These are phyloP conservation scores for Caenorhabditis remanei DNA, from an alignment of 1,140 invertebrate genomes.

Conservation along the genomic window DNA sequence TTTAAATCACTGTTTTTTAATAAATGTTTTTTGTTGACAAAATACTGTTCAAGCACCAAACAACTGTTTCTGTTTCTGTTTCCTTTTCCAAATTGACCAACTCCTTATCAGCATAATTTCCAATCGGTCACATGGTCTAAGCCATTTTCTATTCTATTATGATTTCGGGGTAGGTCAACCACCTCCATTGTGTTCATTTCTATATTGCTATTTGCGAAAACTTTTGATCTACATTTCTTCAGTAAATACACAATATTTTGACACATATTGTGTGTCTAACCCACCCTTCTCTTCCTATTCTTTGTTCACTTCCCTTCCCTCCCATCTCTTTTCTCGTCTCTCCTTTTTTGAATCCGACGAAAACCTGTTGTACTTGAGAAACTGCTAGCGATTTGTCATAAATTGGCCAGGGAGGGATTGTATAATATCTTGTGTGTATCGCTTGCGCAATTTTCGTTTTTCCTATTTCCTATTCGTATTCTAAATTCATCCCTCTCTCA, in stretches of 20 bases:
- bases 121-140: constrained; percentile 9
- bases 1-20: no score
- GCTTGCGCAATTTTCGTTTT: constrained; percentile 8
- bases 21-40: no score
- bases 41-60: not conserved
- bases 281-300: not conserved
- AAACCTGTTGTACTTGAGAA: constrained; percentile 53
- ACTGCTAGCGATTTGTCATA: constrained; percentile 25
- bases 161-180: constrained; percentile 24
- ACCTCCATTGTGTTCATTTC: not conserved
- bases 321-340: not conserved
- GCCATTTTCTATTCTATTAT: constrained; percentile 7
- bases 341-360: not conserved
- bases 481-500: constrained; percentile 14
- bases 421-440: not conserved
- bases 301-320: not conserved
- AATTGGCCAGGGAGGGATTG: not conserved
- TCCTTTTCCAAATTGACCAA: not conserved
- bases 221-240: constrained; percentile 31
- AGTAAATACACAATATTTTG: constrained; percentile 45
- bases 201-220: not conserved
- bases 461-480: constrained; percentile 3
- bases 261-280: not conserved
- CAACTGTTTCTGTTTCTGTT: not conserved
- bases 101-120: not conserved